A percentile compares a stretch with the other conserved stretches of the same genome.
phyloP scores from a whole-genome alignment of 2,113 vertebrate species.

The Crotalus viridis region DNA sequence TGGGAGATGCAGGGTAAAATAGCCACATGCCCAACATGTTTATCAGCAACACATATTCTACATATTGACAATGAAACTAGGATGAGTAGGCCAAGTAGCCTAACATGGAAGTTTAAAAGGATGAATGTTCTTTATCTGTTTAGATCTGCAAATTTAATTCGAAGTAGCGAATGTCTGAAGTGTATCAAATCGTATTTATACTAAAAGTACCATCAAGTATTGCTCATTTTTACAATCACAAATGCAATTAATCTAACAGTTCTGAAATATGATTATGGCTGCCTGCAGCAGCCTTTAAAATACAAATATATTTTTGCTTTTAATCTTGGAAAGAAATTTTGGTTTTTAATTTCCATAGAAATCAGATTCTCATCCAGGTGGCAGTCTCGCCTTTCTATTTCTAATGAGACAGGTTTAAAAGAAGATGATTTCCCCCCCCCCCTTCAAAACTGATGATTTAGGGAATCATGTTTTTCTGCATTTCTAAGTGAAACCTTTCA shows the following conservation, averaged over 20 bases:
- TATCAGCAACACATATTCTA: neutral
- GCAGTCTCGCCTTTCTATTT: slow-evolving; percentile 2
- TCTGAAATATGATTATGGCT: slow-evolving; percentile 27
- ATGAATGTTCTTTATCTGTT: neutral
- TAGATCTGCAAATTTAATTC: slow-evolving; percentile 3
- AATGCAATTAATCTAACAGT: slow-evolving; percentile 39
- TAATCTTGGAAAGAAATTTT: slow-evolving; percentile 25
- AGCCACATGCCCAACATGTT: neutral
- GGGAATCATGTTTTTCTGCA: neutral
- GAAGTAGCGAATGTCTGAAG: neutral
- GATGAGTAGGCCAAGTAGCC: neutral
- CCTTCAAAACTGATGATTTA: neutral
- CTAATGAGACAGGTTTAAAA: neutral
- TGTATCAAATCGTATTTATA: neutral
- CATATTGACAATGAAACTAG: neutral
- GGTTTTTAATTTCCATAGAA: slow-evolving; percentile 43
- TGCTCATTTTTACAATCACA: slow-evolving; percentile 24
- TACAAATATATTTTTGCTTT: neutral
- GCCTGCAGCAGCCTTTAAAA: slow-evolving; percentile 25
- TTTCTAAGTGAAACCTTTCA: neutral
- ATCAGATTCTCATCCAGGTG: slow-evolving; percentile 38
- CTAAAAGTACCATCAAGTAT: slow-evolving; percentile 6
- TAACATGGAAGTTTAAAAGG: neutral
- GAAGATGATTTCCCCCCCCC: slow-evolving; percentile 5
- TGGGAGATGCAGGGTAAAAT: neutral